Percentiles rank a stretch among this genome's conserved stretches.
Evolutionary conservation across 2,888 invertebrate genomes (phyloP).

Genomic region (Chaetoderma sp.): DNA sequence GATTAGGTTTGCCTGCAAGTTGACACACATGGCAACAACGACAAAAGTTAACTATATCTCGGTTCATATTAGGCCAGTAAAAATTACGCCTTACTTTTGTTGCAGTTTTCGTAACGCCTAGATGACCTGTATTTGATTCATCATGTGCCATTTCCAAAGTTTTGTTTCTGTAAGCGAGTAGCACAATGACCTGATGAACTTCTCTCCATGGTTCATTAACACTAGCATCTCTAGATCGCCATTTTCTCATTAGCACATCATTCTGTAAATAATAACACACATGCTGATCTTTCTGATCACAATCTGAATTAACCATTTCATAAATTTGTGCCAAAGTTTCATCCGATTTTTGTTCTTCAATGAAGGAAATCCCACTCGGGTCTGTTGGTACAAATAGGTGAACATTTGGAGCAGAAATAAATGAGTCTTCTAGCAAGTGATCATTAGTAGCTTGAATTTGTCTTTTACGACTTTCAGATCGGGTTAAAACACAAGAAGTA

Average conservation of each 20-base stretch:
- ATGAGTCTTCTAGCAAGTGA: no score
- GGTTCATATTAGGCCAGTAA: conserved; percentile 17
- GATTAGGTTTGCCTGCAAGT: conserved; percentile 6
- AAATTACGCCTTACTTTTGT: conserved; percentile 5
- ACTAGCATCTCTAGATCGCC: conserved; percentile 6
- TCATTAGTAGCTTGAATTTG: no score
- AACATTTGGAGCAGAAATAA: no score
- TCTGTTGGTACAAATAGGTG: no score
- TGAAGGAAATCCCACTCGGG: no score
- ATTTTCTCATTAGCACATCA: conserved; percentile 20
- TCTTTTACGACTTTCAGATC: no score
- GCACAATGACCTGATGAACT: conserved; percentile 9
- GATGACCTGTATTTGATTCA: conserved; percentile 3
- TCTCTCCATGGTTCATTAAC: conserved; percentile 11
- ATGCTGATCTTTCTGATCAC: background rate
- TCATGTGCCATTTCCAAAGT: conserved; percentile 8
- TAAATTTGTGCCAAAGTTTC: no score
- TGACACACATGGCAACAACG: conserved; percentile 16
- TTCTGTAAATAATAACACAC: conserved; percentile 2
- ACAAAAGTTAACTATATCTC: conserved; percentile 14
- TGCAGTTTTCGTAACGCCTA: conserved; percentile 13
- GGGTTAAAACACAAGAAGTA: no score
- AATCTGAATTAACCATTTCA: background rate
- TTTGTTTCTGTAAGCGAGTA: no score
- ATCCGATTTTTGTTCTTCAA: no score